Conservation (phyloP, 2,113 vertebrate genomes). For the Gracilinanus agilis region DNA sequence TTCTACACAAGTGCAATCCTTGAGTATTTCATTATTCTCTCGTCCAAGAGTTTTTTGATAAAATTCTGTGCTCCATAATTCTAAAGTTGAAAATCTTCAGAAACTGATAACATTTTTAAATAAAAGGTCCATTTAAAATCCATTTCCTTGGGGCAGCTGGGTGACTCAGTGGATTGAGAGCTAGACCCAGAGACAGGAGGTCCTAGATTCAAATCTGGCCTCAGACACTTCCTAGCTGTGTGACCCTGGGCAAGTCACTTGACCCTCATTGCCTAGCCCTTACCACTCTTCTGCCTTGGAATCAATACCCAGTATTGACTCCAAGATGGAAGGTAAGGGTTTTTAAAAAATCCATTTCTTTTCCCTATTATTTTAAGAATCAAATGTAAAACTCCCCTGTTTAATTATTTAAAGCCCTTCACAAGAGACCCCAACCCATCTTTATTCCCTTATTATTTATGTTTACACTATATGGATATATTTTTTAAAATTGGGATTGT, state of each 20-base stretch:
- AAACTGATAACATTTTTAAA: not conserved
- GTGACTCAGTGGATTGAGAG: too few relatives aligned
- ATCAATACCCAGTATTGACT: too few relatives aligned
- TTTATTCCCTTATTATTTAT: not conserved
- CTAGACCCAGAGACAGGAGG: too few relatives aligned
- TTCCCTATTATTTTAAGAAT: not conserved
- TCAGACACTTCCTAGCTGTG: too few relatives aligned
- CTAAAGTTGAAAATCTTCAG: not conserved
- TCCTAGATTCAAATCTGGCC: too few relatives aligned
- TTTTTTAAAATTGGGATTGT: not conserved
- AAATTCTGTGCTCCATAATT: not conserved
- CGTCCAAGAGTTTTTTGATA: not conserved
- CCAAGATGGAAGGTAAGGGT: too few relatives aligned
- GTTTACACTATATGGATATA: not conserved
- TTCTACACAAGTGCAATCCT: not conserved
- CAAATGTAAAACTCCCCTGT: not conserved
- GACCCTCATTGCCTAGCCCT: too few relatives aligned
- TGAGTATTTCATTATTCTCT: not conserved
- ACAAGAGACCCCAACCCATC: not conserved
- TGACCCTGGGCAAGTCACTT: too few relatives aligned
- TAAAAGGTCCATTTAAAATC: not conserved
- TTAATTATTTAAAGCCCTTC: not conserved
- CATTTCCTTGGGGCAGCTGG: too few relatives aligned
- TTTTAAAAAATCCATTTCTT: not conserved
- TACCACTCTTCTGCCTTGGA: too few relatives aligned